These are phyloP conservation scores for Monochamus saltuarius DNA, from an alignment of 1,140 invertebrate genomes.

Conservation along the genomic window DNA sequence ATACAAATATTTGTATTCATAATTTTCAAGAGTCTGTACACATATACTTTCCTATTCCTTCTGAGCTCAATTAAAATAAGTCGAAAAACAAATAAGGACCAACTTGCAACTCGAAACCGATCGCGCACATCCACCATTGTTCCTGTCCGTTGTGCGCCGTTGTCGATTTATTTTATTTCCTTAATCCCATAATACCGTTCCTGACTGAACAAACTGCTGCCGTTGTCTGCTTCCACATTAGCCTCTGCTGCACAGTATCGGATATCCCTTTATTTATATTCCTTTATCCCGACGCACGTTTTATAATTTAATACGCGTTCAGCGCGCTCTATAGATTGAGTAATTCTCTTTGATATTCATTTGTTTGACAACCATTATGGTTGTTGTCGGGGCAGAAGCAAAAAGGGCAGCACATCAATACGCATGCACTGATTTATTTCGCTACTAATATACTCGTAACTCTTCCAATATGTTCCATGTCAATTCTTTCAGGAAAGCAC, in stretches of 20 bases:
- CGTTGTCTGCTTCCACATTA: constrained; percentile 11
- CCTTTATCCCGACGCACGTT: constrained; percentile 13
- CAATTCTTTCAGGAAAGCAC: too few relatives aligned
- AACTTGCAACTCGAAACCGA: too few relatives aligned
- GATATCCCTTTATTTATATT: constrained; percentile 11
- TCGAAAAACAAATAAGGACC: too few relatives aligned
- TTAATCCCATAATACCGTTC: constrained; percentile 6
- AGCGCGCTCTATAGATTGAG: constrained; percentile 6
- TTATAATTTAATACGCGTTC: constrained; percentile 12
- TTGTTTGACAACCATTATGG: constrained; percentile 12
- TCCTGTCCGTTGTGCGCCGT: not conserved
- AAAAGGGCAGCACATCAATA: not conserved
- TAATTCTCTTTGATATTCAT: constrained; percentile 12
- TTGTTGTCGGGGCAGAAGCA: not conserved
- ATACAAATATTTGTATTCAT: too few relatives aligned
- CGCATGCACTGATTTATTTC: too few relatives aligned
- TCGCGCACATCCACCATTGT: not conserved
- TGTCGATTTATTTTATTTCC: constrained; percentile 10
- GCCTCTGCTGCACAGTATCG: constrained; percentile 13
- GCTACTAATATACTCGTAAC: too few relatives aligned
- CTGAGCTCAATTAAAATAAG: too few relatives aligned
- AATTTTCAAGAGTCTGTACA: too few relatives aligned
- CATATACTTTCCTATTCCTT: too few relatives aligned
- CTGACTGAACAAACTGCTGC: not conserved
- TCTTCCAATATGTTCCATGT: too few relatives aligned